Conservation (phyloP, 2,113 vertebrate species). For the Podarcis cretensis region DNA sequence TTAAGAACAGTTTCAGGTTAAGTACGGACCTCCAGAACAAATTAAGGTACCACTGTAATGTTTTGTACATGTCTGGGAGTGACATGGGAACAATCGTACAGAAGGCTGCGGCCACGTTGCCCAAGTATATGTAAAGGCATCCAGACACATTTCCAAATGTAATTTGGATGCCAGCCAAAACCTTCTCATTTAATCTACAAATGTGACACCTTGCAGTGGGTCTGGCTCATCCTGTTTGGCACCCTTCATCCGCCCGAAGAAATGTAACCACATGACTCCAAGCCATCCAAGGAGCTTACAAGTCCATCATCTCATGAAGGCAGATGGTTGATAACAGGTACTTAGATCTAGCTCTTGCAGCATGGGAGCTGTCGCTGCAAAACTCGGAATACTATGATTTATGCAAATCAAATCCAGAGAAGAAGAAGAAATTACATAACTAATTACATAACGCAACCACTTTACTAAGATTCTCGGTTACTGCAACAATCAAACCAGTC, state of each 20-base stretch:
- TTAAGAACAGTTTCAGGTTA: no score
- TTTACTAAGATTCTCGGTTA: not conserved
- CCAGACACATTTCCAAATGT: not conserved
- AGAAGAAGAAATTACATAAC: not conserved
- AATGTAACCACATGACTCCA: not conserved
- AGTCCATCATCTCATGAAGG: not conserved
- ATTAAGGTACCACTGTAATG: not conserved
- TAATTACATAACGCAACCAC: not conserved
- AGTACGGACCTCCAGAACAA: no score
- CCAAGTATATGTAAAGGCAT: not conserved
- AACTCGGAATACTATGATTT: not conserved
- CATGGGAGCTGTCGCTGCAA: not conserved
- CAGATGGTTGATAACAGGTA: not conserved
- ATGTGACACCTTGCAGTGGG: not conserved
- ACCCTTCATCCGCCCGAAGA: not conserved
- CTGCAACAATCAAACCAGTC: not conserved
- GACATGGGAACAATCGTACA: not conserved
- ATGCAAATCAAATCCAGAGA: constrained; percentile 27
- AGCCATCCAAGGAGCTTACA: not conserved
- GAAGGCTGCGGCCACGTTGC: not conserved
- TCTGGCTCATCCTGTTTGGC: not conserved
- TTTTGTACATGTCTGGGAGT: not conserved
- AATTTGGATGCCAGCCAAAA: not conserved
- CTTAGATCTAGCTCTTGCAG: not conserved
- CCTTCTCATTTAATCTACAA: not conserved